Conservation (phyloP, 64 coral and sea anemone genomes). For the Stichodactyla helianthus region DNA sequence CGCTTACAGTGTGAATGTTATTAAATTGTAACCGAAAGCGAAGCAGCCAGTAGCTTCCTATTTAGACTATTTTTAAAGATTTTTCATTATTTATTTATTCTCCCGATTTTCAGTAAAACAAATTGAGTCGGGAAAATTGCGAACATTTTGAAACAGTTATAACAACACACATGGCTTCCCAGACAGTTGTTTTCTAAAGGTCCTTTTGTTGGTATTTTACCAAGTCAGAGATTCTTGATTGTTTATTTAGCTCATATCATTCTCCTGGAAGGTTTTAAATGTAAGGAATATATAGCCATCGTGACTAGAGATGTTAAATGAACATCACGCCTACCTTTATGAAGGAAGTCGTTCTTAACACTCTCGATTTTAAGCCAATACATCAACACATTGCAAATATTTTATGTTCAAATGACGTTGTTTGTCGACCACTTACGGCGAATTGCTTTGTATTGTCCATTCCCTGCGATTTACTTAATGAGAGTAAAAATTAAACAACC, state of each 20-base stretch:
- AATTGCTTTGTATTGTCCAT: neutral
- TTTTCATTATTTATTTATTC: neutral
- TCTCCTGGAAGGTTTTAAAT: neutral
- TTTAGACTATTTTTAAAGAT: neutral
- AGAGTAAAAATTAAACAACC: neutral
- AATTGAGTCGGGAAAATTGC: neutral
- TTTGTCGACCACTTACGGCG: constrained; percentile 9
- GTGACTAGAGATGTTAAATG: too few relatives aligned
- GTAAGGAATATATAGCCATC: neutral
- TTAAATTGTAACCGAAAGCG: neutral
- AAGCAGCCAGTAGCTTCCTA: neutral
- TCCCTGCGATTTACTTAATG: neutral
- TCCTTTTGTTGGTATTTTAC: neutral
- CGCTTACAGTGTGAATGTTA: neutral
- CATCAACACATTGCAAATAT: neutral
- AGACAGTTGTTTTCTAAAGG: neutral
- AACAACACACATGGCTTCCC: neutral
- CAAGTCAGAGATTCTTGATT: neutral
- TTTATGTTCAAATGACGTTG: neutral
- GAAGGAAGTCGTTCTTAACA: neutral
- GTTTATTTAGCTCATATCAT: neutral
- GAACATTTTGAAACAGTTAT: neutral
- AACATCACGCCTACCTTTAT: neutral
- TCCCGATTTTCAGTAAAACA: neutral
- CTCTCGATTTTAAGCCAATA: neutral